phyloP scores from a whole-genome alignment of 1,140 invertebrate genomes.

The Mamestra configurata region DNA sequence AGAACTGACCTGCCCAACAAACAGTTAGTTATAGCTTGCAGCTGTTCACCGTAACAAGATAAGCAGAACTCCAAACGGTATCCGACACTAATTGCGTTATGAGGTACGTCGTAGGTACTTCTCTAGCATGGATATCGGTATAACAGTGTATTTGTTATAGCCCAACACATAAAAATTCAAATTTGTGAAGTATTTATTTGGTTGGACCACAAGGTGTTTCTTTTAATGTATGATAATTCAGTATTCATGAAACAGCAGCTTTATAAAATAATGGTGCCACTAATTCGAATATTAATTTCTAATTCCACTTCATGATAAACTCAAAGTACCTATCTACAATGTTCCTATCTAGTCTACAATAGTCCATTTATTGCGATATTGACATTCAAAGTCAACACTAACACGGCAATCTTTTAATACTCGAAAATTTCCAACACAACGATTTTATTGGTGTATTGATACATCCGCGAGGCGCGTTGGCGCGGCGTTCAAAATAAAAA shows the following conservation, averaged over 20 bases:
- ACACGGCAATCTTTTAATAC: not conserved
- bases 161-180: not conserved
- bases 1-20: slow-evolving; percentile 21
- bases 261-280: no score
- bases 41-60: slow-evolving; percentile 11
- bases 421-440: not conserved
- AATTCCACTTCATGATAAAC: no score
- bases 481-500: not conserved
- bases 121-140: not conserved
- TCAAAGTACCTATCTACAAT: no score
- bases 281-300: no score
- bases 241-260: no score
- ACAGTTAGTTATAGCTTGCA: not conserved
- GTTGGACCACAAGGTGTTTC: no score
- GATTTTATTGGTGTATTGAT: not conserved
- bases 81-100: slow-evolving; percentile 20
- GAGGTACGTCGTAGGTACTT: not conserved
- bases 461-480: not conserved
- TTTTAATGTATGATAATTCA: no score
- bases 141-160: not conserved
- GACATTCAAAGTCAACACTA: no score
- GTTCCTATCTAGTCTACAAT: no score
- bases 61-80: not conserved
- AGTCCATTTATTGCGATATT: no score
- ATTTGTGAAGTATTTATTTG: not conserved